Conservation (phyloP, 2,888 invertebrate species). For the Drosophila neotestacea region DNA sequence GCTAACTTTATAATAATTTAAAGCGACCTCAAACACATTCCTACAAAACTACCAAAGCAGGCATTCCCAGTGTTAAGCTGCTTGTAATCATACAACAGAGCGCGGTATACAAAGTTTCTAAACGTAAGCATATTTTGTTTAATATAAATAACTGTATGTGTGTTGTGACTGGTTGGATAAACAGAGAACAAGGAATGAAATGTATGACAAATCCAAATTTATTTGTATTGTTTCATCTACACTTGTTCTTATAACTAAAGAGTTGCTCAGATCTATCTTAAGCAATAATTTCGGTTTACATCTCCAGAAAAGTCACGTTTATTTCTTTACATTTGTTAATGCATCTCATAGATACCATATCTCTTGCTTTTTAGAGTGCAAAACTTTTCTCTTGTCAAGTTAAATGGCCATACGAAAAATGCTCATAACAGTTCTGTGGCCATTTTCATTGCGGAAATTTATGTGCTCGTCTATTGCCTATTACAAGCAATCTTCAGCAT, state of each 20-base stretch:
- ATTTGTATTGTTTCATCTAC: background rate
- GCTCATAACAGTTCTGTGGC: slow-evolving; percentile 23
- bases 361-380: background rate
- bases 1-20: slow-evolving; percentile 8
- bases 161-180: slow-evolving; percentile 16
- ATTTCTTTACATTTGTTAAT: slow-evolving; percentile 11
- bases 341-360: slow-evolving; percentile 2
- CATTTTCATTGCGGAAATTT: slow-evolving; percentile 39
- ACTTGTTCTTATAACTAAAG: background rate
- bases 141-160: slow-evolving; percentile 46
- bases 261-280: background rate
- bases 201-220: background rate
- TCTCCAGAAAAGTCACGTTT: background rate
- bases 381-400: slow-evolving; percentile 12
- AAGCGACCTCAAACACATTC: slow-evolving; percentile 18
- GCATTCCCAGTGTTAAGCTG: slow-evolving; percentile 31
- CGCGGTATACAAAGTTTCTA: slow-evolving; percentile 74
- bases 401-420: slow-evolving; percentile 6
- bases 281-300: background rate
- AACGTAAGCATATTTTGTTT: slow-evolving; percentile 57
- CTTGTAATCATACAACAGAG: slow-evolving; percentile 45
- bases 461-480: slow-evolving; percentile 58
- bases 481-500: slow-evolving; percentile 50
- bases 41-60: slow-evolving; percentile 24
- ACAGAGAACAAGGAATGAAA: background rate